Conservation (phyloP, 2,888 invertebrate genomes). For the Acanthosepion lycidas region DNA sequence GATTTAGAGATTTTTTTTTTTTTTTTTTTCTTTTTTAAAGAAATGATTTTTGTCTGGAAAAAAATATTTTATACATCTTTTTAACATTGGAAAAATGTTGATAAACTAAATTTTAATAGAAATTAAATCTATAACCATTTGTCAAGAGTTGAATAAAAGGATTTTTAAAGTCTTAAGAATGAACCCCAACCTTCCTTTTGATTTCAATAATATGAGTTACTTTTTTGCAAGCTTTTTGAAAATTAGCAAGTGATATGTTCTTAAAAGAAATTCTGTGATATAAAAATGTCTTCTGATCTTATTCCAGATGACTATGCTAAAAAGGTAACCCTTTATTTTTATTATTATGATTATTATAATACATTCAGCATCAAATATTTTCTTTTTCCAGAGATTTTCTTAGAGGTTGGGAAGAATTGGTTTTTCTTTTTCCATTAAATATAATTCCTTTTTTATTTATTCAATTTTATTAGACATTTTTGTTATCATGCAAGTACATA, state of each 20-base stretch:
- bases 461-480: too few relatives aligned
- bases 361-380: not conserved
- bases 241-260: conserved; percentile 8
- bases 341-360: not conserved
- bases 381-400: not conserved
- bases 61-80: not conserved
- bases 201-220: not conserved
- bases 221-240: not conserved
- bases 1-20: not conserved
- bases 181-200: not conserved
- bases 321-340: conserved; percentile 41
- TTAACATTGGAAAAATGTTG: not conserved
- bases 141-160: not conserved
- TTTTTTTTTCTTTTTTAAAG: too few relatives aligned
- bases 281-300: conserved; percentile 22
- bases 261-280: not conserved
- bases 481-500: too few relatives aligned
- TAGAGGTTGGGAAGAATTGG: not conserved
- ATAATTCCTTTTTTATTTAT: too few relatives aligned
- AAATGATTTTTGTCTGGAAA: not conserved
- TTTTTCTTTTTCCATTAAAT: not conserved
- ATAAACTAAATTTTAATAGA: not conserved
- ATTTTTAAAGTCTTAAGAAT: not conserved
- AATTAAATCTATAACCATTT: not conserved
- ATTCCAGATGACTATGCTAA: not conserved